Base-by-base conservation (phyloP, 2,797 vertebrate genomes). In the Hipposideros larvatus region DNA sequence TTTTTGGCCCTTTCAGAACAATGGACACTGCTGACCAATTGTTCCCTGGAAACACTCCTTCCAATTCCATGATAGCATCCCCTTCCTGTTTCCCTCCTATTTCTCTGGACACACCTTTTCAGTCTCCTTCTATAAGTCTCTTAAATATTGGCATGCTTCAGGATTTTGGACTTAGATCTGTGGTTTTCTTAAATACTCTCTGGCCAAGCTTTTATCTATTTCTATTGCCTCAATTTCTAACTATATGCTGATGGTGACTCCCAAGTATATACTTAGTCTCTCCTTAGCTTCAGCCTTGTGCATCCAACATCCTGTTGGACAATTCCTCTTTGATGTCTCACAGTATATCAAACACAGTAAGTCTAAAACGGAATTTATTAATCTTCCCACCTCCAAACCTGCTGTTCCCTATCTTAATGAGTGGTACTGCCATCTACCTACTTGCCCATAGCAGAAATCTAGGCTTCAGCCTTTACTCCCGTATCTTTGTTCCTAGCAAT, bases 341-440 rank as follows among this genome's bases (percentile, higher is more conserved):
- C 13, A 57, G 93, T 48, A 66, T 43, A 21, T 71, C 78, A 85
- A 85, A 77, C 48, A 80, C 9, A 88, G 0, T 86, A 87, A 95
- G 41, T 90, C 78, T 82, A 93, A 93, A 95, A 59, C 2, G 34
- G 37, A 96, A 80, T 74, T 91, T 87, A 83, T 31, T 65, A 70
- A 48, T 80, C 3, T 51, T 71, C 22, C n/a, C 22, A 46, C 31
- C 61, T 73, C 86, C 70, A 92, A 88, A 75, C 6, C 63, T 74
- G 63, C 71, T 68, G 34, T 53, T 61, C 51, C 53, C 48, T 48
- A 48, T 63, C 34, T 26, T 46, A 75, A 8, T 46, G 48, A 82
- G 61, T 21, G 19, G 8, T 28, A 65, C 24, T 31, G 28, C 48
- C 28, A 24, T n/a, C 26, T 37, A 55, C 14, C 46, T 48, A n/a